A percentile compares a stretch with the other conserved stretches of the same genome.
These are phyloP conservation scores for Calliphora vomitoria DNA, from an alignment of 2,888 invertebrate genomes.

Conservation along the genomic window DNA sequence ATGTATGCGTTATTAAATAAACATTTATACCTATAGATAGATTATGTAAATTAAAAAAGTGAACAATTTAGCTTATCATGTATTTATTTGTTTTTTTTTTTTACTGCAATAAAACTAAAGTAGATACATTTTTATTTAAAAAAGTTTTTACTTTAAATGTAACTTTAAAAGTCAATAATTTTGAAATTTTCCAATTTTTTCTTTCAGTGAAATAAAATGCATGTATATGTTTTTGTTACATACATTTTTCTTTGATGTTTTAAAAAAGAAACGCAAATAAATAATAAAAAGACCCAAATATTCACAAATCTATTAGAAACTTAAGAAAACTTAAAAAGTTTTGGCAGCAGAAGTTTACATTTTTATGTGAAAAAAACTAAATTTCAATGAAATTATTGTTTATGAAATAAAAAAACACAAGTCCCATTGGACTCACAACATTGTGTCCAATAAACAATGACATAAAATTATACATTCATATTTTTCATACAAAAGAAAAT, in stretches of 20 bases:
- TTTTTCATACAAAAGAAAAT: slow-evolving; percentile 21
- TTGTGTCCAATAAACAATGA: slow-evolving; percentile 54
- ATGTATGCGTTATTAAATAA: too few species aligned
- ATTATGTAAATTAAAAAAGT: too few species aligned
- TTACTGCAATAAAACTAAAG: too few species aligned
- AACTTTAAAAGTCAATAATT: too few species aligned
- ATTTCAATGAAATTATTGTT: slow-evolving; percentile 32
- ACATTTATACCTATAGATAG: too few species aligned
- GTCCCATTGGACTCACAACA: slow-evolving; percentile 63
- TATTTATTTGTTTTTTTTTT: too few species aligned
- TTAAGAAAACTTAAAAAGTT: slow-evolving; percentile 49
- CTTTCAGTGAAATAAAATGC: too few species aligned
- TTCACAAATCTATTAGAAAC: slow-evolving; percentile 55
- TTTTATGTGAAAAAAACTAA: slow-evolving; percentile 33
- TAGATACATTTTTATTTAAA: too few species aligned
- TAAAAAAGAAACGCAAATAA: not conserved
- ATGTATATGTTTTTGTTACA: too few species aligned
- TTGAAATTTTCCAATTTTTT: too few species aligned
- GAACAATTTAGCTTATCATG: too few species aligned
- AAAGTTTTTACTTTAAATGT: too few species aligned
- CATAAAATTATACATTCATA: slow-evolving; percentile 36
- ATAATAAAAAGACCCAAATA: slow-evolving; percentile 4
- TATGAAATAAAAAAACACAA: slow-evolving; percentile 16
- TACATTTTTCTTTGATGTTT: not conserved
- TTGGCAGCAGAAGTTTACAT: slow-evolving; percentile 54